Evolutionary conservation across 2,888 invertebrate species (phyloP), one percentile per base, ranked within the genome.

Genomic region (Athripsodes cinereus): DNA sequence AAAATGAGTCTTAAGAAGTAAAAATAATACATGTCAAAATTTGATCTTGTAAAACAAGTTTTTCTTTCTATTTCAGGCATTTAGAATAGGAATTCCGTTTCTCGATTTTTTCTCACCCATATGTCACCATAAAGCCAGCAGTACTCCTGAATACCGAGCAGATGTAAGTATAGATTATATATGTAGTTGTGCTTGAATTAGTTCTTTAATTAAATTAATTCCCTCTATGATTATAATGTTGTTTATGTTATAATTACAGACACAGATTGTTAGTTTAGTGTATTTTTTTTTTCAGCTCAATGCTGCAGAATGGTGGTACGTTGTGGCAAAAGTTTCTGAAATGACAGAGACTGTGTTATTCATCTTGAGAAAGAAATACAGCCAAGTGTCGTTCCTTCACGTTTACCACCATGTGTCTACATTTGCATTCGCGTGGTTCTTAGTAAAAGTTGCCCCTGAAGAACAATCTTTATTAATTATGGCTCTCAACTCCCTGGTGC

Each of bases 381-480:
- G 85, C 66, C 92, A 92, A 72, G 85, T 92, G 67, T 85, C 89
- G n/a, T 86, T 90, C 74, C 80, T 92, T 6, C 92, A 92, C 71
- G 81, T 92, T 44, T 92, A 92, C 74, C 92, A 92, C 70, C 92
- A 92, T 75, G 86, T 87, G 35, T 72, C 88, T 65, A 88, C 88
- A 58, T 88, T 88, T 0, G 77, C 88, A 61, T 87, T 88, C 68
- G 87, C 88, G 11, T 89, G 88, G 88, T 78, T 87, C 57, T 82
- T 88, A 64, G 87, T 88, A 57, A 88, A 87, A 71, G 88, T 88
- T 69, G 79, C 72, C 66, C 68, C 76, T 84, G 92, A 92, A 71
- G 92, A 92, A n/a, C 92, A 92, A 69, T 91, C 92, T 61, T 92
- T 92, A 11, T 90, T 92, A 74, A 92, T 91, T 58, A 89, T 91